Evolutionary conservation across 1,140 invertebrate species (phyloP), one percentile per base, ranked within the genome.

Genomic region (Tenebrio molitor): DNA sequence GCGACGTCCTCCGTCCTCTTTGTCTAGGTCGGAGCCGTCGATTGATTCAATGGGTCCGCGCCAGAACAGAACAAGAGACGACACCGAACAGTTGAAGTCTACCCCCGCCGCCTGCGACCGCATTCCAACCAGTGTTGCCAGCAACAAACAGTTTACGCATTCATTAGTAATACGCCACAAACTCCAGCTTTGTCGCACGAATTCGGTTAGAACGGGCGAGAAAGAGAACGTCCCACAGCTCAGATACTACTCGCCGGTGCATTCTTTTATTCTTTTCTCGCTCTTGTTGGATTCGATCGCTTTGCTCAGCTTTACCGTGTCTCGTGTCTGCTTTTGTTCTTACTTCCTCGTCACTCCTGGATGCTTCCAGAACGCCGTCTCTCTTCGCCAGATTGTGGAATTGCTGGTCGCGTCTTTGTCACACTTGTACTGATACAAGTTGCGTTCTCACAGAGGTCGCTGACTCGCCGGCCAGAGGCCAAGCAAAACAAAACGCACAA

Each of bases 61-160:
- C 72, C 72, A 74, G 72, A 58, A 76, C 67, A 50, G 68, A 65
- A 77, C 73, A 72, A 75, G 75, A 77, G 74, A 71, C 46, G 72
- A 75, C 71, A 75, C 71, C 71, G 53, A 75, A 71, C 71, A 70
- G 67, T 74, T 64, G 71, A 75, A 64, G 73, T 36, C 58, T 72
- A 74, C 78, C 77, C 77, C 79, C 78, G 78, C 78, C 79, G 74
- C 78, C 79, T 75, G 74, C 79, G 77, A 79, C 78, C 80, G 77
- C 80, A 81, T 81, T 80, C 80, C 78, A 76, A 80, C 76, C 77
- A 80, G 77, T 77, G 78, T 80, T 80, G 78, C 80, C 78, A 79
- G 74, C 75, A 81, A 80, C 78, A 78, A 79, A 79, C 80, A 80
- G 78, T 81, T 81, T 81, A 81, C 80, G 80, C 77, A 81, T 81